Percentiles rank a stretch among this genome's conserved stretches.
Evolutionary conservation across 2,888 invertebrate species (phyloP).

Genomic region (Drosophila histrio): DNA sequence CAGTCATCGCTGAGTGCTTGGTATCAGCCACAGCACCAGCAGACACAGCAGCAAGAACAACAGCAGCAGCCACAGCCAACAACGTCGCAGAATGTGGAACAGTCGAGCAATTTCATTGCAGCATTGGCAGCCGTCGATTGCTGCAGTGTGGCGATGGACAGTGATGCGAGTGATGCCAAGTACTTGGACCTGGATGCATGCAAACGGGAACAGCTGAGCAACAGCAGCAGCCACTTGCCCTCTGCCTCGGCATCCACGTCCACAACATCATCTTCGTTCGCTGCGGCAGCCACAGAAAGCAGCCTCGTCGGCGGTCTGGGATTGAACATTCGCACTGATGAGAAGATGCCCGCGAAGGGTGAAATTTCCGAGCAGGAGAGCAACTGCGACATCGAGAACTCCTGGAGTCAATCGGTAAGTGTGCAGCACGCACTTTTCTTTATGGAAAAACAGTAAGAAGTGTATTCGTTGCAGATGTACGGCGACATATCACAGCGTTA

Average conservation of each 20-base stretch:
- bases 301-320: slow-evolving; percentile 84
- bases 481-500: slow-evolving; percentile 83
- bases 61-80: slow-evolving; percentile 25
- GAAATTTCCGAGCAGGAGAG: slow-evolving; percentile 95
- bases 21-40: slow-evolving; percentile 53
- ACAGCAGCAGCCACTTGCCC: slow-evolving; percentile 63
- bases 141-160: slow-evolving; percentile 74
- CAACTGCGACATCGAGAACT: slow-evolving; percentile 90
- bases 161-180: slow-evolving; percentile 79
- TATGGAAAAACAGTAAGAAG: no score
- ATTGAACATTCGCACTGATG: slow-evolving; percentile 92
- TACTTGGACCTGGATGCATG: slow-evolving; percentile 83
- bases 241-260: slow-evolving; percentile 68
- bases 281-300: slow-evolving; percentile 83
- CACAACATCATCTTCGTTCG: slow-evolving; percentile 79
- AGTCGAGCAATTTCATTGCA: slow-evolving; percentile 76
- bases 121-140: slow-evolving; percentile 78
- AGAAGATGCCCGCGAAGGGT: slow-evolving; percentile 94
- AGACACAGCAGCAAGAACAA: slow-evolving; percentile 29
- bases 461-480: slow-evolving; percentile 71
- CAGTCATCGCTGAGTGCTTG: slow-evolving; percentile 49
- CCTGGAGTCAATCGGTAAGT: slow-evolving; percentile 88
- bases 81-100: slow-evolving; percentile 42
- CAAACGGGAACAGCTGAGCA: slow-evolving; percentile 77
- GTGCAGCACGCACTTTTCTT: not conserved